phyloP scores from a whole-genome alignment of 2,797 vertebrate species.

The Syndactyla subalaris region DNA sequence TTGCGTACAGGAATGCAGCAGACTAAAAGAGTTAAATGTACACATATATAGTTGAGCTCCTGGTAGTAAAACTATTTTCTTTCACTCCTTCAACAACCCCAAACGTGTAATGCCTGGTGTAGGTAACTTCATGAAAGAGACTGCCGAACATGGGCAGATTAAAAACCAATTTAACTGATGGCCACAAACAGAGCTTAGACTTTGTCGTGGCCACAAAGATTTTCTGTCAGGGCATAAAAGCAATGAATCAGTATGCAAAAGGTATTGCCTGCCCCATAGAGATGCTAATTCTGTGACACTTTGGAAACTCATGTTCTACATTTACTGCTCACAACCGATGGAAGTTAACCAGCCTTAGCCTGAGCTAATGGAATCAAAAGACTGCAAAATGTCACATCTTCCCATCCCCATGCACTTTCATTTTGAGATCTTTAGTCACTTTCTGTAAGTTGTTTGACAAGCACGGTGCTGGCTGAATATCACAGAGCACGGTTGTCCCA shows the following conservation, averaged over 20 bases:
- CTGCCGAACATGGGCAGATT: constrained; percentile 26
- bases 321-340: constrained; percentile 72
- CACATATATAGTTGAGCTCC: background rate
- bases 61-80: background rate
- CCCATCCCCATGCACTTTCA: background rate
- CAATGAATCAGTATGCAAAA: constrained; percentile 79
- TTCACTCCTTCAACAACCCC: background rate
- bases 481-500: background rate
- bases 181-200: constrained; percentile 82
- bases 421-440: background rate
- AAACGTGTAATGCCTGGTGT: background rate
- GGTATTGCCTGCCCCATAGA: constrained; percentile 72
- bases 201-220: constrained; percentile 88
- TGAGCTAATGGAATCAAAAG: constrained; percentile 45
- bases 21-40: background rate
- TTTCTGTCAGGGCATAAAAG: constrained; percentile 81
- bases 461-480: background rate
- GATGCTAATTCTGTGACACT: constrained; percentile 79
- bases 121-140: constrained; percentile 8
- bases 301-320: constrained; percentile 78
- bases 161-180: constrained; percentile 75
- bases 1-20: background rate
- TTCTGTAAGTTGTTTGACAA: background rate
- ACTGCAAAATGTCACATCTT: constrained; percentile 59
- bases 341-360: constrained; percentile 62